These are phyloP conservation scores for Salarias fasciatus DNA, from an alignment of 2,797 vertebrate species.

Conservation along the genomic window DNA sequence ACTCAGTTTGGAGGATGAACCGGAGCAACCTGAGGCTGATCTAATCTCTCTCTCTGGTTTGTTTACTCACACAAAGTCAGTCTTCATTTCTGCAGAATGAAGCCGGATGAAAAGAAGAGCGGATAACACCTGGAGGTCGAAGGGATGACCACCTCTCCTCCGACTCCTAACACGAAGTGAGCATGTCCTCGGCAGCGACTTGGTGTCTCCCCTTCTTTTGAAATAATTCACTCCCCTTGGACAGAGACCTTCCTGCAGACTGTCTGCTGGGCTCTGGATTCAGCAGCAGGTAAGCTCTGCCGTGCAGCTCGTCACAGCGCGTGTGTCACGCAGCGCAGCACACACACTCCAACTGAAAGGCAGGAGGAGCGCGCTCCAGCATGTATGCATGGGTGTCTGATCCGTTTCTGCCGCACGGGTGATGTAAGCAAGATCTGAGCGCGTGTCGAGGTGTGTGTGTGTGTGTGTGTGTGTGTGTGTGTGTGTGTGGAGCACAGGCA, in stretches of 20 bases:
- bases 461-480: conserved; percentile 44
- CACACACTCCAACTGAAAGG: conserved; percentile 23
- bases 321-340: conserved; percentile 27
- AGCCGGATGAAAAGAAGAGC: not conserved
- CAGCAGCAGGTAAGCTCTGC: conserved; percentile 27
- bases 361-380: conserved; percentile 40
- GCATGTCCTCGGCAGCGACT: conserved; percentile 10
- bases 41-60: not conserved
- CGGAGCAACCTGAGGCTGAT: not conserved
- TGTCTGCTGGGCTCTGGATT: conserved; percentile 29
- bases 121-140: conserved; percentile 22
- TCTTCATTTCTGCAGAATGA: conserved; percentile 38
- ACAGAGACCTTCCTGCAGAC: not conserved
- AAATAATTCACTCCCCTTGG: conserved; percentile 35
- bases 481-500: conserved; percentile 4
- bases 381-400: conserved; percentile 47
- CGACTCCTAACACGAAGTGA: conserved; percentile 15
- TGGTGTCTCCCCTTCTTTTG: conserved; percentile 11
- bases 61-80: conserved; percentile 39
- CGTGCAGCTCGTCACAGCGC: conserved; percentile 23
- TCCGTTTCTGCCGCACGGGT: conserved; percentile 58
- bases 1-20: conserved; percentile 53
- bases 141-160: conserved; percentile 25
- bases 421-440: conserved; percentile 66
- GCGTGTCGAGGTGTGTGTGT: conserved; percentile 47